Evolutionary conservation across 23 tunicate species (phyloP).

Genomic region (Ascidia mentula): DNA sequence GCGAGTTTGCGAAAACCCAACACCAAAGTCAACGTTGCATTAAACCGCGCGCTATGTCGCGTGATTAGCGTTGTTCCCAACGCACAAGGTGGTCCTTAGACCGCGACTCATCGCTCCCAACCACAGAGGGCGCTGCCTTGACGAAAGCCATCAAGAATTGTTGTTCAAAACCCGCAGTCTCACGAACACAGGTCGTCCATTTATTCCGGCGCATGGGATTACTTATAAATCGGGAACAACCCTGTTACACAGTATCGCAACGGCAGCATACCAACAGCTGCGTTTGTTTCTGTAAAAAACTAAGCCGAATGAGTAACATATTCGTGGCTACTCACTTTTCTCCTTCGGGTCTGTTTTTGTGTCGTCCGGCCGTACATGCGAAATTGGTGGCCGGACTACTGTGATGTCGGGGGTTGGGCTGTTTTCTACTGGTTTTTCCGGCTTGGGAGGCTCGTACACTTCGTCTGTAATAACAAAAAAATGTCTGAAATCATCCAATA

Average conservation of each 20-base stretch:
- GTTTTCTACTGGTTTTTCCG: background rate
- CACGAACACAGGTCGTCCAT: too few species aligned
- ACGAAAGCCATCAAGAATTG: too few species aligned
- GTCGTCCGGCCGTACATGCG: background rate
- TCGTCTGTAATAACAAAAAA: background rate
- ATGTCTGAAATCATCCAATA: background rate
- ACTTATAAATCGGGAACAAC: too few species aligned
- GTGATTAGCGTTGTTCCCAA: background rate
- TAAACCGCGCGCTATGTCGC: constrained; percentile 1
- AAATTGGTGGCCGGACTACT: background rate
- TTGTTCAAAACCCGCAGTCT: too few species aligned
- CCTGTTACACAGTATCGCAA: too few species aligned
- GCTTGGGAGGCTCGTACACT: background rate
- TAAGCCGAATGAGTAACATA: too few species aligned
- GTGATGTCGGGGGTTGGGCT: background rate
- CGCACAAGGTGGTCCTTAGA: background rate
- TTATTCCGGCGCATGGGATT: too few species aligned
- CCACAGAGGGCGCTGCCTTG: too few species aligned
- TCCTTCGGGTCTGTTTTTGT: background rate
- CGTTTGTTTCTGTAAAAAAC: background rate
- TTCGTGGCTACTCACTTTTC: constrained; percentile 3
- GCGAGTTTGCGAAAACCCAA: background rate
- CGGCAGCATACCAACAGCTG: too few species aligned
- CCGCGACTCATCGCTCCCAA: too few species aligned
- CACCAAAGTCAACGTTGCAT: background rate